A percentile compares a stretch with the other conserved stretches of the same genome.
phyloP scores from a whole-genome alignment of 2,797 vertebrate genomes.

The Coregonus sp. region DNA sequence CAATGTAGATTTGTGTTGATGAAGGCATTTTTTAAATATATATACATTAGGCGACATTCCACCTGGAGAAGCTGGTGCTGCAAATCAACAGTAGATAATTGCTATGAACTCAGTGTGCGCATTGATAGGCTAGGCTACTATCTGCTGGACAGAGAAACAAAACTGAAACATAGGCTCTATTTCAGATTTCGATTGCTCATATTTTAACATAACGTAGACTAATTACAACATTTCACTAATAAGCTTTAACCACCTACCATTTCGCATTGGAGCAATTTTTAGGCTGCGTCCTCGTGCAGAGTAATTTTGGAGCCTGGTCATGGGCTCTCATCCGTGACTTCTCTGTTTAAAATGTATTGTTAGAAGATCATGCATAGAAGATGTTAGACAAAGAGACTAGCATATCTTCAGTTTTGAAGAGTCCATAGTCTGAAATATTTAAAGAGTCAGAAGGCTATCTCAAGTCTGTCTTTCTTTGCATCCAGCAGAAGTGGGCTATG shows the following conservation, averaged over 20 bases:
- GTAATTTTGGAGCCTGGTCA: conserved; percentile 42
- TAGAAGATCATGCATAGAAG: conserved; percentile 22
- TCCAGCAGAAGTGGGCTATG: conserved; percentile 41
- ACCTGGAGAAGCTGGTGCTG: not conserved
- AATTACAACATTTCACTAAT: not conserved
- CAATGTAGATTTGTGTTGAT: conserved; percentile 7
- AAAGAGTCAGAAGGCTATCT: conserved; percentile 20
- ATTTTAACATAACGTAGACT: not conserved
- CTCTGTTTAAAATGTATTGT: conserved; percentile 9
- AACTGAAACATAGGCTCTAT: not conserved
- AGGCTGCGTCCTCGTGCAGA: conserved; percentile 49
- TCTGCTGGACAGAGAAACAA: not conserved
- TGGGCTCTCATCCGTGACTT: conserved; percentile 51
- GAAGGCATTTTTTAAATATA: not conserved
- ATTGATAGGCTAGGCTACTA: not conserved
- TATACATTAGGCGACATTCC: not conserved
- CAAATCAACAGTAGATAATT: not conserved
- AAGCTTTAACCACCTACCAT: conserved; percentile 49
- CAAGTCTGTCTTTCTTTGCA: conserved; percentile 26
- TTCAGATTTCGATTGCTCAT: not conserved
- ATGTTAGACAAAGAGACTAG: conserved; percentile 43
- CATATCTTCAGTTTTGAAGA: conserved; percentile 22
- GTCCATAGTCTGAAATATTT: conserved; percentile 46
- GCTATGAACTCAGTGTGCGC: not conserved
- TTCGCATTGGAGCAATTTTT: conserved; percentile 43